Evolutionary conservation across 2,797 vertebrate species (phyloP).

Genomic region (Urocyon cinereoargenteus): DNA sequence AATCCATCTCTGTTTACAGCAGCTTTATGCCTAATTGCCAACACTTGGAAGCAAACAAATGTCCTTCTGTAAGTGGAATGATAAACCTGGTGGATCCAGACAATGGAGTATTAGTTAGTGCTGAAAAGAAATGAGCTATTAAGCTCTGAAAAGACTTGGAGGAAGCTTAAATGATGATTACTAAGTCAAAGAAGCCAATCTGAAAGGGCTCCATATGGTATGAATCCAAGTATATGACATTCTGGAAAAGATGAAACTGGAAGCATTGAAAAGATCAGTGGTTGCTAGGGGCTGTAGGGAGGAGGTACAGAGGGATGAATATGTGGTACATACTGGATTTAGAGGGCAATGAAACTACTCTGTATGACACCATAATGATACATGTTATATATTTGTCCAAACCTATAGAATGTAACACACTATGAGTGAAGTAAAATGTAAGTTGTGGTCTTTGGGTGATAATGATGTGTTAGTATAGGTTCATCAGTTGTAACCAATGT

Average conservation of each 20-base stretch:
- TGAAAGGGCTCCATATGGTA: background rate
- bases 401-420: background rate
- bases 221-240: background rate
- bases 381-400: background rate
- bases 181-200: background rate
- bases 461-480: background rate
- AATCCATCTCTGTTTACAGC: background rate
- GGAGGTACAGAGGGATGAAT: background rate
- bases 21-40: background rate
- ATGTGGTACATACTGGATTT: background rate
- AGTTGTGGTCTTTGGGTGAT: background rate
- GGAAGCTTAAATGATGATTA: background rate
- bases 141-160: background rate
- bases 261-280: background rate
- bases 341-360: background rate
- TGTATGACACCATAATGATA: background rate
- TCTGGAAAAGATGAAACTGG: background rate
- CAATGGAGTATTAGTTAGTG: background rate
- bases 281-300: no score
- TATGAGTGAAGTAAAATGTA: background rate
- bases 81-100: background rate
- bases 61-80: background rate
- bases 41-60: background rate
- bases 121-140: background rate
- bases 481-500: background rate